Evolutionary conservation across 2,113 vertebrate species (phyloP).

Genomic region (Stomatorhinus ivindoensis): DNA sequence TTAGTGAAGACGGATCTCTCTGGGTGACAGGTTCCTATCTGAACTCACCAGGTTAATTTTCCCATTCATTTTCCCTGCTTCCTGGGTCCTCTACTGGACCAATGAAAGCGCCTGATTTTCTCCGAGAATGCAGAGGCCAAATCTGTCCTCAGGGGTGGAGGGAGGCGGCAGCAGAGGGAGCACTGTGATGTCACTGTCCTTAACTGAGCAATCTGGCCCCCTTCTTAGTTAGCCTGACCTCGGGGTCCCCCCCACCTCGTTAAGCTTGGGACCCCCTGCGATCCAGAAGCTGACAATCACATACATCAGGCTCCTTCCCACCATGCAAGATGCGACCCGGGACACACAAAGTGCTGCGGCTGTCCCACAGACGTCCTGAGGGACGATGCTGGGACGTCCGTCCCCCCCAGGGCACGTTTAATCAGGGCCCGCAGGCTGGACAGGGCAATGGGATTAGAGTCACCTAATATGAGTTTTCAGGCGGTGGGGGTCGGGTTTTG

Average conservation of each 20-base stretch:
- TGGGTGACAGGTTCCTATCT: conserved; percentile 62
- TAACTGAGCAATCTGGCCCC: conserved; percentile 27
- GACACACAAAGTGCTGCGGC: conserved; percentile 41
- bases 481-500: conserved; percentile 34
- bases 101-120: conserved; percentile 27
- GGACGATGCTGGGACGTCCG: conserved; percentile 23
- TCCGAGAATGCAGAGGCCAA: conserved; percentile 21
- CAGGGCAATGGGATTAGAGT: conserved; percentile 44
- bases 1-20: conserved; percentile 63
- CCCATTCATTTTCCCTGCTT: conserved; percentile 13
- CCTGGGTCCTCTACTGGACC: neutral
- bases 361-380: conserved; percentile 29
- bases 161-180: neutral
- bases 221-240: conserved; percentile 29
- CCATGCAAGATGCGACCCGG: conserved; percentile 51
- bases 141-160: conserved; percentile 31
- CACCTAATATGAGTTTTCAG: conserved; percentile 46
- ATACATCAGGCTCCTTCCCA: conserved; percentile 52
- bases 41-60: conserved; percentile 62
- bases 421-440: conserved; percentile 40
- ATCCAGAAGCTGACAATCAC: conserved; percentile 27
- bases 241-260: conserved; percentile 20
- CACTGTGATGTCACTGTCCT: conserved; percentile 33
- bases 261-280: conserved; percentile 13
- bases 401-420: conserved; percentile 31